Evolutionary conservation across 2,888 invertebrate genomes (phyloP), one percentile per base, ranked within the genome.

Genomic region (Clunio marinus): DNA sequence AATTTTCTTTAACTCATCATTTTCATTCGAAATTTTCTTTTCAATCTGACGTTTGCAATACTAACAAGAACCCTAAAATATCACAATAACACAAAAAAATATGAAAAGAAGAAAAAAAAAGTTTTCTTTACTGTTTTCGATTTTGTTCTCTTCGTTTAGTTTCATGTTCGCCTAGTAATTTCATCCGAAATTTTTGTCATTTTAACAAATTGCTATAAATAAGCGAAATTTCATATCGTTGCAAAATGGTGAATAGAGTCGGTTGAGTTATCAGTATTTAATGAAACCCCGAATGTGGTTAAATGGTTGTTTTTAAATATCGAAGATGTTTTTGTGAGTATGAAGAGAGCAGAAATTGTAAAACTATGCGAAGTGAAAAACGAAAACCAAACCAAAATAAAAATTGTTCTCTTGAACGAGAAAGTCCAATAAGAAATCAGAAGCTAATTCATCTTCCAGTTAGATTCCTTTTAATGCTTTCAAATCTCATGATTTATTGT

Each of bases 121-220:
- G n/a, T n/a, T n/a, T n/a, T n/a, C n/a, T n/a, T n/a, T n/a, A n/a
- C n/a, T n/a, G n/a, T n/a, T n/a, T n/a, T 32, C 35, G 35, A 32
- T 5, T 32, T 5, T 32, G 35, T 32, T 32, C 13, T 32, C 35
- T 32, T 32, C 13, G 35, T 13, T 5, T 51, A 41, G 17, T 51
- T 51, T 22, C 51, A n/a, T 51, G 51, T 17, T 51, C 22, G 51
- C 51, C 51, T 51, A 13, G 51, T 22, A 2, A 13, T 13, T 51
- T 51, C 51, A 51, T 51, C 51, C 5, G 51, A 51, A 51, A 51
- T 51, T 51, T 51, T 51, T 51, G 51, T 51, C 51, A 51, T 51
- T 51, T 4, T 45, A 45, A 45, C 45, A 45, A 45, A 45, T 45
- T 45, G 45, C 45, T 45, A 45, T 45, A 45, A 45, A 45, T 45